Evolutionary conservation across 2,113 vertebrate species (phyloP), one percentile per base, ranked within the genome.

Genomic region (Lagopus leucura): DNA sequence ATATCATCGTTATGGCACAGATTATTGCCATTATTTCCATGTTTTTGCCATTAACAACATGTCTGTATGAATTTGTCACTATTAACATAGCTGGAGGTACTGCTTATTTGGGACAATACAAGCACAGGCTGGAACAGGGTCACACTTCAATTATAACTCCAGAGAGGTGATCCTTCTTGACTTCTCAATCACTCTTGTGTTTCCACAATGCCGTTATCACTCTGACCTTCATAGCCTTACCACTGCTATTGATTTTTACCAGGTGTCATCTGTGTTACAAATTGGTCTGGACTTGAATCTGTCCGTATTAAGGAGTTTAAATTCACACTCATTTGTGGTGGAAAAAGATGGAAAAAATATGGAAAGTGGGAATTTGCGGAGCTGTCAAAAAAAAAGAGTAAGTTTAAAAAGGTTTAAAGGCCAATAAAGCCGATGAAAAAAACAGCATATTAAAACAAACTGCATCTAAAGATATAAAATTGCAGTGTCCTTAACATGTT

Each of bases 191-290:
- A 70, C 65, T 85, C 67, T 78, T 13, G 4, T 86, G 85, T 93
- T 95, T 95, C 92, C 78, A n/a, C 63, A 82, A 83, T 94, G 71
- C 86, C 9, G 60, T 96, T 96, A 96, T 94, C 93, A 92, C 73
- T 72, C 54, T 94, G 96, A 96, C 96, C 95, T 96, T 96, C 95
- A 82, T 65, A 91, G 81, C 77, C 90, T 77, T 70, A 72, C 80
- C 82, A 88, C 63, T 81, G 92, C 90, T 92, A 95, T 80, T 96
- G 97, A 96, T 97, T 97, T 97, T 96, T 94, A 69, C 79, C 22
- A 67, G 74, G 89, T 96, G 95, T 96, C 90, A 87, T 96, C 85
- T 95, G 82, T 73, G 74, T 95, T 97, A 97, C 94, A 96, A 95
- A 96, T 96, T 95, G 87, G 90, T 88, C 92, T 76, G 74, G 84